Percentiles rank a stretch among this genome's conserved stretches.
Evolutionary conservation across 2,113 vertebrate species (phyloP).

Genomic region (Bos taurus): ARS-UCD2.0 NC_037357.1:18427501-18428000

Average conservation of each 20-base stretch:
- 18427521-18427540: background rate
- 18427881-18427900: background rate
- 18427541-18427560: background rate
- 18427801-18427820: background rate
- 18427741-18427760: constrained; percentile 18
- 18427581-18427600: background rate
- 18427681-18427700: background rate
- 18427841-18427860: background rate
- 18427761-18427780: background rate
- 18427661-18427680: background rate
- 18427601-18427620: background rate
- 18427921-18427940: background rate
- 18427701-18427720: background rate
- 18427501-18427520: background rate
- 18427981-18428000: background rate
- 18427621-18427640: background rate
- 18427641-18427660: background rate
- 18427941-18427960: background rate
- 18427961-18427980: background rate
- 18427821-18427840: background rate
- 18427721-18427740: background rate
- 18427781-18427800: background rate
- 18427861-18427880: background rate
- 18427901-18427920: background rate
- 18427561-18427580: background rate